Evolutionary conservation across 2,797 vertebrate genomes (phyloP).

Genomic region (Alectoris magna): DNA sequence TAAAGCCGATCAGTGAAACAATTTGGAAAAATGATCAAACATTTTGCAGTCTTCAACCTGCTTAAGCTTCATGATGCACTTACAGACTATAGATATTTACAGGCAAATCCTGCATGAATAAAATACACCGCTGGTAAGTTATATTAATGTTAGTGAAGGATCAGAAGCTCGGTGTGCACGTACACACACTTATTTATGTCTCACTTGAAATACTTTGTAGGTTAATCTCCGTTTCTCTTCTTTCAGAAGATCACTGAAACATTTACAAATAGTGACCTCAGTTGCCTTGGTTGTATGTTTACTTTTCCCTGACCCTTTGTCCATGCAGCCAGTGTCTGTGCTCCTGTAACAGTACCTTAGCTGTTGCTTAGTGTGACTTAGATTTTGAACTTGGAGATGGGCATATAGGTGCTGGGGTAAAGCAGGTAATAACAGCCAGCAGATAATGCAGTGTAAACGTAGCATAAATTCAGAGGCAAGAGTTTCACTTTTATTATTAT

Average conservation of each 20-base stretch:
- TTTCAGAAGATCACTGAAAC: neutral
- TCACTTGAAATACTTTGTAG: neutral
- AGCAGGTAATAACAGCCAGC: slow-evolving; percentile 21
- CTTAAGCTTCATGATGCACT: neutral
- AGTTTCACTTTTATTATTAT: slow-evolving; percentile 27
- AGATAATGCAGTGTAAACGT: slow-evolving; percentile 35
- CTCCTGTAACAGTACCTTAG: neutral
- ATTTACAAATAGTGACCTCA: neutral
- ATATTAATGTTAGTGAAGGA: neutral
- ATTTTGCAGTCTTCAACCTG: neutral
- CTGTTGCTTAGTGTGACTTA: neutral
- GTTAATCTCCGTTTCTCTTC: neutral
- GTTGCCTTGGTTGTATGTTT: neutral
- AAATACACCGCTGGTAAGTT: neutral
- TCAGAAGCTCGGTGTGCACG: neutral
- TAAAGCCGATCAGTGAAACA: neutral
- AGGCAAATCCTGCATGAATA: neutral
- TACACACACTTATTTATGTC: neutral
- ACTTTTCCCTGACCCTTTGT: neutral
- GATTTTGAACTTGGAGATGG: neutral
- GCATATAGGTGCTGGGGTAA: neutral
- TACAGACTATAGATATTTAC: neutral
- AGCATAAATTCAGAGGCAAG: slow-evolving; percentile 13
- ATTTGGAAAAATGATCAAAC: neutral
- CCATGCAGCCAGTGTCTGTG: neutral